phyloP scores from a whole-genome alignment of 2,797 vertebrate genomes.

The Channa striata region DNA sequence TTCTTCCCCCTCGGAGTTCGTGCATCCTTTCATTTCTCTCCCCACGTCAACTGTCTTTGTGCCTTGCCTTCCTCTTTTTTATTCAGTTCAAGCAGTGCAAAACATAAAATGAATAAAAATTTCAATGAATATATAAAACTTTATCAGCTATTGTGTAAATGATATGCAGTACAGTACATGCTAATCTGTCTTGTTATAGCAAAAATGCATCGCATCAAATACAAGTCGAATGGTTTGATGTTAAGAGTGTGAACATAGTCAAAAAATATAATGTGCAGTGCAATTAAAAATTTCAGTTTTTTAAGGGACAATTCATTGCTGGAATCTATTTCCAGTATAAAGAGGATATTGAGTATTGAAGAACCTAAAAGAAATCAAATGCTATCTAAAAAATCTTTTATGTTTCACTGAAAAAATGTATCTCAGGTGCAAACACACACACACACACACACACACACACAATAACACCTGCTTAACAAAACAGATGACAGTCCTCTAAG shows the following conservation, averaged over 20 bases:
- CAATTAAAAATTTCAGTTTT: neutral
- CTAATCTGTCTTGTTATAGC: slow-evolving; percentile 9
- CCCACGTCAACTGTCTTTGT: slow-evolving; percentile 14
- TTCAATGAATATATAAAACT: slow-evolving; percentile 17
- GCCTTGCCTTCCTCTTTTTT: neutral
- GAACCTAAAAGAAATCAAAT: neutral
- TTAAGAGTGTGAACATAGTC: neutral
- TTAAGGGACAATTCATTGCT: too few relatives aligned
- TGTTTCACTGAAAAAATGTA: neutral
- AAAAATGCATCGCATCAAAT: slow-evolving; percentile 8
- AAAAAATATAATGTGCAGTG: neutral
- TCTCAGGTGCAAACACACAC: neutral
- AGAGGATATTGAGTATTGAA: neutral
- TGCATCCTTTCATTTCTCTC: slow-evolving; percentile 26
- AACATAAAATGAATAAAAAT: slow-evolving; percentile 14
- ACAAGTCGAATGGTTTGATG: neutral
- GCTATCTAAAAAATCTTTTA: neutral
- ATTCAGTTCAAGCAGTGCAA: neutral
- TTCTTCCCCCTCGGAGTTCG: slow-evolving; percentile 29
- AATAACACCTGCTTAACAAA: neutral
- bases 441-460: too few relatives aligned
- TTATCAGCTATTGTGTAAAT: slow-evolving; percentile 18
- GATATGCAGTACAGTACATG: neutral
- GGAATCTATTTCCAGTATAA: neutral
- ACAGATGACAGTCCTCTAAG: slow-evolving; percentile 13